A percentile compares a stretch with the other conserved stretches of the same genome.
These are phyloP conservation scores for Pluvialis apricaria DNA, from an alignment of 2,113 vertebrate species.

Conservation along the genomic window DNA sequence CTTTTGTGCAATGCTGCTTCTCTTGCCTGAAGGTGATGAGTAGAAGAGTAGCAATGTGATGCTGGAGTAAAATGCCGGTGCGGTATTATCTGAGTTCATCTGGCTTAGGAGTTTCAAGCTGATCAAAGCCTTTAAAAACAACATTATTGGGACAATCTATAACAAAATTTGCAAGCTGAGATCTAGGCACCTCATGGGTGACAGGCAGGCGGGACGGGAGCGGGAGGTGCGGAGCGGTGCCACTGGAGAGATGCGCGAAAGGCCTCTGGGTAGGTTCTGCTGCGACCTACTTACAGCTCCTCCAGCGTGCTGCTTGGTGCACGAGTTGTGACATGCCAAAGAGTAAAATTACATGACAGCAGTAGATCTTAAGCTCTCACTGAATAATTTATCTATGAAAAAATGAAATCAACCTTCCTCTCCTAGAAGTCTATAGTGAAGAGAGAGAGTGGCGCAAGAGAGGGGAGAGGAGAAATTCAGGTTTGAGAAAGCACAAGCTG, in stretches of 20 bases:
- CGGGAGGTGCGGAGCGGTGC: not conserved
- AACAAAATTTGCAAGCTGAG: not conserved
- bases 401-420: not conserved
- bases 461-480: not conserved
- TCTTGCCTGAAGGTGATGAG: not conserved
- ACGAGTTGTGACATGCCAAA: not conserved
- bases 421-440: not conserved
- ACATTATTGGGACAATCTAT: not conserved
- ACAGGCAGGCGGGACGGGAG: not conserved
- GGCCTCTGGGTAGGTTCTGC: not conserved
- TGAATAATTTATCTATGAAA: not conserved
- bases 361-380: not conserved
- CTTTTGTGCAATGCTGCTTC: not conserved
- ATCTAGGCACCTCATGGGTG: not conserved
- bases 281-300: not conserved
- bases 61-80: not conserved
- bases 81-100: not conserved
- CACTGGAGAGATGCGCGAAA: not conserved
- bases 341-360: not conserved
- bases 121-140: not conserved
- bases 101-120: not conserved
- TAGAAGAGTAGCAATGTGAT: accelerated
- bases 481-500: not conserved
- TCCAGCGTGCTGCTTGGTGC: not conserved
- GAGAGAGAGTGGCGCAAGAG: not conserved